Evolutionary conservation across 2,797 vertebrate species (phyloP).

Genomic region (Poeciliopsis paucimaculata): DNA sequence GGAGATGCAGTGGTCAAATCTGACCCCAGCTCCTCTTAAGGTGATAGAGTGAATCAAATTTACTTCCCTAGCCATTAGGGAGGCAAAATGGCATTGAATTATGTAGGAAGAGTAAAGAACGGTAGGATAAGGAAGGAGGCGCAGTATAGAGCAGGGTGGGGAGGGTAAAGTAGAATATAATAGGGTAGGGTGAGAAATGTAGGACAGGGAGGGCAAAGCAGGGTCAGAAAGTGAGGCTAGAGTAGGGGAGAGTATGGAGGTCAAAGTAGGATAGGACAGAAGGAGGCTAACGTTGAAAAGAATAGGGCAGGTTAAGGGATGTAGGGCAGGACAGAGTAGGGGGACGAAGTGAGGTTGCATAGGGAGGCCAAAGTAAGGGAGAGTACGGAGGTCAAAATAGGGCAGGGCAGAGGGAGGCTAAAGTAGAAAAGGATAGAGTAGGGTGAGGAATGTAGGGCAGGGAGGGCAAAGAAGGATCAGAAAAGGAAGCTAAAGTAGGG

Average conservation of each 20-base stretch:
- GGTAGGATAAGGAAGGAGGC: not conserved
- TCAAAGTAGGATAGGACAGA: not conserved
- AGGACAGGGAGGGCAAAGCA: not conserved
- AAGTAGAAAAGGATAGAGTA: not conserved
- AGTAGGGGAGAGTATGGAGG: not conserved
- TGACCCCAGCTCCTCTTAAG: slow-evolving; percentile 33
- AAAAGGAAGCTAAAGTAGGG: not conserved
- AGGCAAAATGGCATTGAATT: not conserved
- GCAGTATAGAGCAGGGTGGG: not conserved
- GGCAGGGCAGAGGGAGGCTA: not conserved
- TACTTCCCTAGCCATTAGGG: not conserved
- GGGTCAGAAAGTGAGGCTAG: not conserved
- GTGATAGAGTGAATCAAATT: not conserved
- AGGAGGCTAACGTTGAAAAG: not conserved
- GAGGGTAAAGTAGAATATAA: not conserved
- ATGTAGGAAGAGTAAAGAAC: not conserved
- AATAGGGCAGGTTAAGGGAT: not conserved
- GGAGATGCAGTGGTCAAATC: slow-evolving; percentile 43
- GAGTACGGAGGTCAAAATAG: not conserved
- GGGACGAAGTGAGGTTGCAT: not conserved
- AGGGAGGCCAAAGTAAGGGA: not conserved
- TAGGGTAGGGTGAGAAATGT: not conserved
- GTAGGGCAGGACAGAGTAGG: not conserved
- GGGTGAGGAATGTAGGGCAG: not conserved
- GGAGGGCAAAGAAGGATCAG: not conserved